phyloP scores from a whole-genome alignment of 2,888 invertebrate species.

The Hydrotaea cyrtoneurina region DNA sequence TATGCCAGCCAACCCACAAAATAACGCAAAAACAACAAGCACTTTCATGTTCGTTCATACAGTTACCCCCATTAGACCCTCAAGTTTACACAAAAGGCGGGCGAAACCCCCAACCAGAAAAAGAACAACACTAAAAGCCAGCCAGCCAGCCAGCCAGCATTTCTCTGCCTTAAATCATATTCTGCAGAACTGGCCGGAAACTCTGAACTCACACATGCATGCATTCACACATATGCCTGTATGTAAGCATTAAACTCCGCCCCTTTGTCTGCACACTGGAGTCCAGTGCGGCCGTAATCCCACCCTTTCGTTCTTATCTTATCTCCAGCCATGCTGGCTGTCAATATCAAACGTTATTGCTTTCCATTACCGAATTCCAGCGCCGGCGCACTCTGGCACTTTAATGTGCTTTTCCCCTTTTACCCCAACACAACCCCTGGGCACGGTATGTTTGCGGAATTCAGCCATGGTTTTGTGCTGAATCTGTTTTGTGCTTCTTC shows the following conservation, averaged over 20 bases:
- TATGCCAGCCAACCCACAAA: slow-evolving; percentile 55
- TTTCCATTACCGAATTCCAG: slow-evolving; percentile 36
- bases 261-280: slow-evolving; percentile 55
- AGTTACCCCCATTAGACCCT: slow-evolving; percentile 61
- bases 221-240: background rate
- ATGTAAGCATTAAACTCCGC: slow-evolving; percentile 42
- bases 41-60: slow-evolving; percentile 47
- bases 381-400: slow-evolving; percentile 40
- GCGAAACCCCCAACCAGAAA: slow-evolving; percentile 12
- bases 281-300: slow-evolving; percentile 51
- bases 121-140: slow-evolving; percentile 17
- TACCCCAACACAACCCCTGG: background rate
- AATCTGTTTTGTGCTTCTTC: slow-evolving; percentile 49
- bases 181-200: background rate
- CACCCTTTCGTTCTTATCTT: slow-evolving; percentile 60
- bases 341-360: slow-evolving; percentile 18
- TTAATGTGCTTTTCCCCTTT: background rate
- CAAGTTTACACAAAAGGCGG: slow-evolving; percentile 38
- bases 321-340: slow-evolving; percentile 22
- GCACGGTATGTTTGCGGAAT: background rate
- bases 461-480: slow-evolving; percentile 45
- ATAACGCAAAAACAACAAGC: slow-evolving; percentile 43
- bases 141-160: background rate
- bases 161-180: slow-evolving; percentile 25
- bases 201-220: background rate